Evolutionary conservation across 2,888 invertebrate genomes (phyloP), one percentile per base, ranked within the genome.

Genomic region (Sinotaia quadrata): DNA sequence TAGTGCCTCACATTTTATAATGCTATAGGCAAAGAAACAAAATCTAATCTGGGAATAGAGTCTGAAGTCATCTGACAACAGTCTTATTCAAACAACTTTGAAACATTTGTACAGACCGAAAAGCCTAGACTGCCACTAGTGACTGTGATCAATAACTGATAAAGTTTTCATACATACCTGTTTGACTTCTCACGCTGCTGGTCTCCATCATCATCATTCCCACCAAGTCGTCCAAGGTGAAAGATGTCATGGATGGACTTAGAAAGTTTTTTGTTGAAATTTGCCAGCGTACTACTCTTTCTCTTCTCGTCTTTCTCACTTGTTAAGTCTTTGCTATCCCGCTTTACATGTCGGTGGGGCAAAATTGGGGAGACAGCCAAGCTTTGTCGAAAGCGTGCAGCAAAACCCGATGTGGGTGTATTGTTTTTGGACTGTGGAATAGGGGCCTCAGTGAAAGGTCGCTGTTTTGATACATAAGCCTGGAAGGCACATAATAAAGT

Each of bases 391-490:
- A 75, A 51, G 18, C 67, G 60, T 8, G 75, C 74, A n/a, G n/a
- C n/a, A 31, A 76, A 76, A 15, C 75, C 76, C 10, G 69, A 74
- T n/a, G 71, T 69, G 37, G 33, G 60, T 8, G 41, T 59, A 8
- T 63, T 56, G 8, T 69, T 68, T 12, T 67, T 66, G 12, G 62
- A 66, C 49, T 67, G 68, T 8, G 71, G 69, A 4, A 68, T 52
- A 29, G 69, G 58, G 33, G 60, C 41, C 15, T 62, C 62, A 8
- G 71, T 66, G 21, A 58, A 21, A 0, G 75, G 63, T 12, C 79
- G 74, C 60, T 76, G 75, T 63, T 79, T 82, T 49, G 85, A 85
- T n/a, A 87, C 79, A 75, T 83, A 86, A 49, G 83, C 83, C 78
- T 85, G 82, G n/a, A n/a, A n/a, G n/a, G n/a, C n/a, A n/a, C n/a